A percentile compares a stretch with the other conserved stretches of the same genome.
Evolutionary conservation across 2,888 invertebrate genomes (phyloP).

Genomic region (Boloria selene): DNA sequence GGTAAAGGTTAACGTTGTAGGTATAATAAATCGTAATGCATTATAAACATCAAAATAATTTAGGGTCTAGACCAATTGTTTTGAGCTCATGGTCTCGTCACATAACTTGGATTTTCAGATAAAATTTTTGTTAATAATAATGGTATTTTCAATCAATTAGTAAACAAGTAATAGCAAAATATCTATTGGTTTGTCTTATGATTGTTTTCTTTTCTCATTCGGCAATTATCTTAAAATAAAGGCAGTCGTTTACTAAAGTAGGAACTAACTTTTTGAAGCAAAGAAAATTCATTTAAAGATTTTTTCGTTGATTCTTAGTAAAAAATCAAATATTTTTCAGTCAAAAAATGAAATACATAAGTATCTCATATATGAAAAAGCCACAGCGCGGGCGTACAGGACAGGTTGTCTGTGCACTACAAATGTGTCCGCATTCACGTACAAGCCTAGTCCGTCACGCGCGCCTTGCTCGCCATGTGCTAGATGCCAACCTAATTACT

Average conservation of each 20-base stretch:
- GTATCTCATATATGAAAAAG: conserved; percentile 10
- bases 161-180: too few species aligned
- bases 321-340: not conserved
- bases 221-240: too few species aligned
- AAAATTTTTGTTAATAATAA: too few species aligned
- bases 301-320: too few species aligned
- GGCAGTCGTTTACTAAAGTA: too few species aligned
- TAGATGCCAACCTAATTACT: conserved; percentile 54
- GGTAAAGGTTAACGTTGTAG: conserved; percentile 34
- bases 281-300: too few species aligned
- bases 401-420: conserved; percentile 33
- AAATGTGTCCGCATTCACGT: conserved; percentile 44
- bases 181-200: too few species aligned
- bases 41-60: conserved; percentile 39
- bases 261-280: too few species aligned
- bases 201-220: too few species aligned
- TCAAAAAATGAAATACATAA: conserved; percentile 17
- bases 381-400: conserved; percentile 34
- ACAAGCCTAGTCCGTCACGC: conserved; percentile 48
- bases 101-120: conserved; percentile 6
- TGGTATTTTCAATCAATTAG: too few species aligned
- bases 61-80: conserved; percentile 35
- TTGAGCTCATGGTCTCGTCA: conserved; percentile 22
- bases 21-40: conserved; percentile 36
- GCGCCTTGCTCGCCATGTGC: conserved; percentile 55